These are phyloP conservation scores for Apis dorsata DNA, from an alignment of 1,140 invertebrate genomes.

Conservation along the genomic window DNA sequence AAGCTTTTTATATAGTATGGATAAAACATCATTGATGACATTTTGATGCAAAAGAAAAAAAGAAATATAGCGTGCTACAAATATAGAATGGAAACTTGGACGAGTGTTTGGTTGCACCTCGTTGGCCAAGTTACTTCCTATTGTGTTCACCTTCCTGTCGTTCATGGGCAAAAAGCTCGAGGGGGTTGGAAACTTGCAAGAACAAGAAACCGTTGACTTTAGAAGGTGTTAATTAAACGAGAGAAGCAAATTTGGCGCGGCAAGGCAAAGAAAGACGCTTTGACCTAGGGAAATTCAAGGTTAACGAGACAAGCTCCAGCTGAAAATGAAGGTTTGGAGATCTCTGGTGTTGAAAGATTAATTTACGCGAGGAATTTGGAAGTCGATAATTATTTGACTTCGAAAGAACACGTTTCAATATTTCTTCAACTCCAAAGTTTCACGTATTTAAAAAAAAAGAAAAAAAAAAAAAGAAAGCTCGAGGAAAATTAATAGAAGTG, in stretches of 20 bases:
- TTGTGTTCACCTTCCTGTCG: not conserved
- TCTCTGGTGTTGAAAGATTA: not conserved
- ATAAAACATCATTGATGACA: too few species aligned
- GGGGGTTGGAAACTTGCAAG: not conserved
- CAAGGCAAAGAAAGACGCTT: not conserved
- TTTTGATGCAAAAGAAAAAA: too few species aligned
- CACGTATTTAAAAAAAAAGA: not conserved
- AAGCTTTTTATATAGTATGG: not conserved
- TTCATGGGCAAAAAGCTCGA: not conserved
- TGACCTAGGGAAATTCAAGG: not conserved
- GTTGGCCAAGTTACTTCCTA: not conserved
- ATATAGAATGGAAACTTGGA: not conserved
- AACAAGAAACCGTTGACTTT: not conserved
- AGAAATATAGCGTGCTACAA: not conserved
- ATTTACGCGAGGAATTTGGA: not conserved
- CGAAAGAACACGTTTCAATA: not conserved
- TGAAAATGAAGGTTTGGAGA: not conserved
- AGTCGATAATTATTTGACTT: not conserved
- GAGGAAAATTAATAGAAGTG: not conserved
- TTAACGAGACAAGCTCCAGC: not conserved
- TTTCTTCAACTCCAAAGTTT: too few species aligned
- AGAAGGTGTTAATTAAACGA: conserved; percentile 4
- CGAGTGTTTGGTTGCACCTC: not conserved
- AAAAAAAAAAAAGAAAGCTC: not conserved
- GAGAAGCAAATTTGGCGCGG: not conserved